Evolutionary conservation across 2,888 invertebrate genomes (phyloP), one percentile per base, ranked within the genome.

Genomic region (Cotesia congregata): DNA sequence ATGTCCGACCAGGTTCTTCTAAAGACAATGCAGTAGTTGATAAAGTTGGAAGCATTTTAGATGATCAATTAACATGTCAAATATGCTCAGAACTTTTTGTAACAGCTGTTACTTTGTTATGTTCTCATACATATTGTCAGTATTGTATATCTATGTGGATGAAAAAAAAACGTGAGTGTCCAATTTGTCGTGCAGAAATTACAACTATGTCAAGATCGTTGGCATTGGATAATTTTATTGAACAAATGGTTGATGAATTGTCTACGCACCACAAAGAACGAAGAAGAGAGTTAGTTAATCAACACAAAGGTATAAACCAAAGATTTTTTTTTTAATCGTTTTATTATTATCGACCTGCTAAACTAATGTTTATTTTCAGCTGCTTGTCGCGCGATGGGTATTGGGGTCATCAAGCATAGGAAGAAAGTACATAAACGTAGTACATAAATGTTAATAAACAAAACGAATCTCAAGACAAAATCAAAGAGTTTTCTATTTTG

Each of bases 51-150:
- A 90, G 92, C 80, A 90, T 93, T 15, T 91, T 94, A 91, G 93
- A 95, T 83, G 91, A 91, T 82, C 95, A 95, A 85, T 89, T 95
- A 39, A 93, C 94, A 82, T 95, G 95, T 86, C 93, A 93, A 79
- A 93, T 96, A 74, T 95, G 95, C 84, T 93, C 93, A 30, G 95
- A 95, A 87, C 90, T 95, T 6, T 94, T 95, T 86, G 91, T 95
- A 0, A 90, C 92, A 86, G 93, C 95, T 0, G 92, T 92, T 3
- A 93, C 94, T 0, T 89, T 95, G 12, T 93, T 92, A 86, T 96
- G 96, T 86, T 93, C 93, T 0, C 96, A 96, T 84, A 93, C 94
- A 0, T 95, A 94, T 85, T 96, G 96, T 86, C 91, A 91, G 78
- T 91, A 92, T 83, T 95, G 96, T 84, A 94, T 95, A 77, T 89